Conservation (phyloP, 2,888 invertebrate species). For the Harpagoxenus sublaevis region DNA sequence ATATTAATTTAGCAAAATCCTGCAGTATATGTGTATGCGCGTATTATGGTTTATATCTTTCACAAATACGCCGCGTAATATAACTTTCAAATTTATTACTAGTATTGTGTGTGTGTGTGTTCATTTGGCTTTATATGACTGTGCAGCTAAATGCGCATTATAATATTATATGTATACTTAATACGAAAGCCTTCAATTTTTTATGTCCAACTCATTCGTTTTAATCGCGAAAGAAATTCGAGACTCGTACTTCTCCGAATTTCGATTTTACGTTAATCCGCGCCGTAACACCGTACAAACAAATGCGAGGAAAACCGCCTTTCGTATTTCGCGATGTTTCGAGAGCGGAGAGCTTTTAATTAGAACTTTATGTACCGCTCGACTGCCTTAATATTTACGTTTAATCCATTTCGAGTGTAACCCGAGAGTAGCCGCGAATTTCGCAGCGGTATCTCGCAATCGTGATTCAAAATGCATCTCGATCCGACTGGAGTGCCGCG, state of each 20-base stretch:
- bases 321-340: constrained; percentile 31
- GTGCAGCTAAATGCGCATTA: not conserved
- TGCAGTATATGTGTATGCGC: no score
- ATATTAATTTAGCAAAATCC: constrained; percentile 21
- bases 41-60: constrained; percentile 2
- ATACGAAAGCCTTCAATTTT: not conserved
- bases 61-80: constrained; percentile 17
- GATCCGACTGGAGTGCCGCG: not conserved
- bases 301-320: constrained; percentile 38
- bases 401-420: constrained; percentile 54
- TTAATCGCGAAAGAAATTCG: constrained; percentile 32
- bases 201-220: not conserved
- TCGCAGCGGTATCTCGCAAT: constrained; percentile 43
- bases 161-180: no score
- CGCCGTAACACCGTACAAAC: constrained; percentile 41
- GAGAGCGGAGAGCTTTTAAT: constrained; percentile 48
- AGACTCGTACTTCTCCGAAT: not conserved
- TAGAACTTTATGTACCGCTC: constrained; percentile 56
- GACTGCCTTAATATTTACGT: constrained; percentile 55
- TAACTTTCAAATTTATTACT: constrained; percentile 19
- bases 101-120: not conserved
- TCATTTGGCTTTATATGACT: not conserved
- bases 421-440: constrained; percentile 34
- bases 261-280: constrained; percentile 40
- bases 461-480: constrained; percentile 38